Evolutionary conservation across 2,113 vertebrate species (phyloP).

Genomic region (Plestiodon gilberti): DNA sequence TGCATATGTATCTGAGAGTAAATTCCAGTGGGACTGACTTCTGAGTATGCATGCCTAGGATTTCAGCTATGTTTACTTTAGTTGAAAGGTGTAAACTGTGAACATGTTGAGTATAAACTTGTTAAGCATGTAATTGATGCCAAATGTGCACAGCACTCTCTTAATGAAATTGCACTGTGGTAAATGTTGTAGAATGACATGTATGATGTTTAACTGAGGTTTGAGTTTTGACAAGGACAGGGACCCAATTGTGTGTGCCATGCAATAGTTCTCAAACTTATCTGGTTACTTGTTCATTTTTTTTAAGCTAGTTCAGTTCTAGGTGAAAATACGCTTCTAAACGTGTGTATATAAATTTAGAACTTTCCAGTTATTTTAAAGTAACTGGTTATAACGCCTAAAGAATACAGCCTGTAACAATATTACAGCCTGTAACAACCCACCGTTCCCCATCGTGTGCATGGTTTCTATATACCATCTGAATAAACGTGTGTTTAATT

Average conservation of each 20-base stretch:
- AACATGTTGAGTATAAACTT: not conserved
- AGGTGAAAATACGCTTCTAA: not conserved
- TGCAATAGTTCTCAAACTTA: not conserved
- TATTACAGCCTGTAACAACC: not conserved
- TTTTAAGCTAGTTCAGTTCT: not conserved
- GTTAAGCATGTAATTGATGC: not conserved
- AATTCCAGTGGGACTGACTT: not conserved
- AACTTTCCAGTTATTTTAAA: not conserved
- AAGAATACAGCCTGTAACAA: not conserved
- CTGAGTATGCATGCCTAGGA: not conserved
- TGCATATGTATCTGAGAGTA: not conserved
- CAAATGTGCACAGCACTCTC: not conserved
- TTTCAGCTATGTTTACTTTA: not conserved
- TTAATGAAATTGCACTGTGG: not conserved
- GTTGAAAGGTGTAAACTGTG: not conserved
- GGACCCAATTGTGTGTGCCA: not conserved
- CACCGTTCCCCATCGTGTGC: not conserved
- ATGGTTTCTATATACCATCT: not conserved
- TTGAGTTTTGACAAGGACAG: not conserved
- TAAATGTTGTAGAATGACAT: not conserved
- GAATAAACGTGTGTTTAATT: slow-evolving; percentile 7
- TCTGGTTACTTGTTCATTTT: not conserved
- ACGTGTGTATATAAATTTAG: not conserved
- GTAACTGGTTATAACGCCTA: not conserved
- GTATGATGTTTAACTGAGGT: not conserved